Base-by-base conservation (phyloP, 1,140 invertebrate genomes). In the Halesus radiatus region DNA sequence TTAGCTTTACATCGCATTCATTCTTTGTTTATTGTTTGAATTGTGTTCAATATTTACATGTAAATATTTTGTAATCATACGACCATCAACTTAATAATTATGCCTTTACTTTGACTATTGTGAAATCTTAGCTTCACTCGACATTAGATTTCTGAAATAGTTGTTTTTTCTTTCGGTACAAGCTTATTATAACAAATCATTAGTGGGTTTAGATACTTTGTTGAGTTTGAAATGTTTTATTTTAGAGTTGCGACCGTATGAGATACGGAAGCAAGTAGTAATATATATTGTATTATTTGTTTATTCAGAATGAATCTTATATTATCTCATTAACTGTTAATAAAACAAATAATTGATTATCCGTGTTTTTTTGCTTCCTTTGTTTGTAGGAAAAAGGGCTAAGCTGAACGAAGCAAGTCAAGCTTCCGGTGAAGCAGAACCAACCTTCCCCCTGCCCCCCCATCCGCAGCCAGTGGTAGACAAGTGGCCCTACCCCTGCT, bases 351-450 rank as follows among this genome's bases (percentile, higher is more conserved):
- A 52, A 79, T 79, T 79, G 56, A 79, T 79, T 62, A 23, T 18
- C 13, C 37, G 52, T 79, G 70, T 79, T 79, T 79, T 74, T 74
- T 74, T 79, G 37, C 64, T 64, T 75, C 68, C 70, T 79, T 60
- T 79, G 68, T 62, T 75, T 64, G 45, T 79, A 79, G 78, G 78
- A 79, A 79, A 66, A 79, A 79, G 58, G 68, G 78, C 60, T 74
- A 79, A 79, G 56, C 72, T 20, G 68, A 20, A 50, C 18, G 15
- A 68, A 72, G 68, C 18, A 72, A 72, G 16, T 18, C 13, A 18
- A 26, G 68, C 37, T 52, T 22, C 18, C 16, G 3, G 8, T 16
- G 20, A 54, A 72, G 68, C 29, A 37, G 32, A 68, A 37, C 29
- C 20, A 66, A 32, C 13, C 62, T 64, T 5, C 58, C 4, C 26